phyloP scores from a whole-genome alignment of 2,888 invertebrate species.

The Gisinianus flammeolus region DNA sequence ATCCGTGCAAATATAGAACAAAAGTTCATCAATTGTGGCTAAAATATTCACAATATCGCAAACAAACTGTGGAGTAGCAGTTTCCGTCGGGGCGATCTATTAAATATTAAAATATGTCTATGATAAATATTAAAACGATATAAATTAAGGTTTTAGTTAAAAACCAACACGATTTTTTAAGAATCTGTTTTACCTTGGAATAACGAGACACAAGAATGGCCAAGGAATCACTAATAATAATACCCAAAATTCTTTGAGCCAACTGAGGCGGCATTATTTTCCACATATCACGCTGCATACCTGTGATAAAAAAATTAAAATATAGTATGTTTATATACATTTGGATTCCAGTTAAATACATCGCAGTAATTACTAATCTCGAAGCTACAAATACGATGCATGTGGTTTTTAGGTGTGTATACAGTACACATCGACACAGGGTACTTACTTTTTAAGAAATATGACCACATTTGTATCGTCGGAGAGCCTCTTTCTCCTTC shows the following conservation, averaged over 20 bases:
- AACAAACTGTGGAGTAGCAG: slow-evolving; percentile 68
- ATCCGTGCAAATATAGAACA: slow-evolving; percentile 73
- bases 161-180: too few species aligned
- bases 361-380: too few species aligned
- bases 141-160: too few species aligned
- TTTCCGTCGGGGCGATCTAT: slow-evolving; percentile 72
- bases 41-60: slow-evolving; percentile 79
- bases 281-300: slow-evolving; percentile 81
- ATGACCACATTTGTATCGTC: slow-evolving; percentile 86
- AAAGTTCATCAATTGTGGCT: slow-evolving; percentile 74
- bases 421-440: slow-evolving; percentile 3
- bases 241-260: slow-evolving; percentile 83
- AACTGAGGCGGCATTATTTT: slow-evolving; percentile 86
- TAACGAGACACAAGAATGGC: slow-evolving; percentile 80
- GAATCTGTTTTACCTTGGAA: slow-evolving; percentile 77
- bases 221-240: slow-evolving; percentile 83
- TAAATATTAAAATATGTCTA: slow-evolving; percentile 38
- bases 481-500: slow-evolving; percentile 80
- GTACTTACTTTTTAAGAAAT: slow-evolving; percentile 80
- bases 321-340: neutral
- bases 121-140: too few species aligned
- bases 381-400: too few species aligned
- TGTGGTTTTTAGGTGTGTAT: slow-evolving; percentile 4
- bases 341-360: slow-evolving; percentile 11
- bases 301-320: slow-evolving; percentile 62